Evolutionary conservation across 2,888 invertebrate genomes (phyloP).

Genomic region (Leptinotarsa haldemani): DNA sequence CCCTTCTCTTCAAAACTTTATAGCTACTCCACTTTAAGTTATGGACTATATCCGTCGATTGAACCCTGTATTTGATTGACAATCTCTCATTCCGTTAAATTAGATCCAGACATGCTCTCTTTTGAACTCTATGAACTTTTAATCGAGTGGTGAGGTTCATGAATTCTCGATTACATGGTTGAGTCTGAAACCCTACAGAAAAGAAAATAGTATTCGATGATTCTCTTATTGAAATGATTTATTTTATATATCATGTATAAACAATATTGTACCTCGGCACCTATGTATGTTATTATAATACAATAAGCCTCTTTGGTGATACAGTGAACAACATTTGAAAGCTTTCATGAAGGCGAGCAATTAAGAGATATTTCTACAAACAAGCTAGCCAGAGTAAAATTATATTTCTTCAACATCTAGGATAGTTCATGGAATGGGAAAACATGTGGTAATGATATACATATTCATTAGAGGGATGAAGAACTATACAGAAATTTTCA

Average conservation of each 20-base stretch:
- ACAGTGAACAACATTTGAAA: conserved; percentile 58
- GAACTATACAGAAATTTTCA: background rate
- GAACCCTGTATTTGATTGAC: too few relatives aligned
- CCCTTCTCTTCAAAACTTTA: too few relatives aligned
- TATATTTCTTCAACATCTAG: background rate
- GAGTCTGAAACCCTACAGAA: background rate
- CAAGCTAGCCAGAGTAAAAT: background rate
- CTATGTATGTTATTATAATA: conserved; percentile 54
- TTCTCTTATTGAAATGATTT: conserved; percentile 45
- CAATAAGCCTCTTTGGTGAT: conserved; percentile 59
- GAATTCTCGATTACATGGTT: too few relatives aligned
- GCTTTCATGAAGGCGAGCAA: conserved; percentile 53
- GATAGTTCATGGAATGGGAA: background rate
- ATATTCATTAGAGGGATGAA: background rate
- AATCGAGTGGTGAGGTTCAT: too few relatives aligned
- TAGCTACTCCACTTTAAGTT: too few relatives aligned
- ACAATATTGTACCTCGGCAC: conserved; percentile 63
- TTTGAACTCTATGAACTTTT: too few relatives aligned
- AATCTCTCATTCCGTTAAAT: too few relatives aligned
- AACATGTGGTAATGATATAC: background rate
- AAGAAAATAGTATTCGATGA: background rate
- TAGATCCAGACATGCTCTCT: too few relatives aligned
- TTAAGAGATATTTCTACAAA: conserved; percentile 16
- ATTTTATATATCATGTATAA: conserved; percentile 60
- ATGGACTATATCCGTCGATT: too few relatives aligned